Percentiles rank a stretch among this genome's conserved stretches.
Evolutionary conservation across 2,888 invertebrate species (phyloP).

Genomic region (Entomobrya proxima): DNA sequence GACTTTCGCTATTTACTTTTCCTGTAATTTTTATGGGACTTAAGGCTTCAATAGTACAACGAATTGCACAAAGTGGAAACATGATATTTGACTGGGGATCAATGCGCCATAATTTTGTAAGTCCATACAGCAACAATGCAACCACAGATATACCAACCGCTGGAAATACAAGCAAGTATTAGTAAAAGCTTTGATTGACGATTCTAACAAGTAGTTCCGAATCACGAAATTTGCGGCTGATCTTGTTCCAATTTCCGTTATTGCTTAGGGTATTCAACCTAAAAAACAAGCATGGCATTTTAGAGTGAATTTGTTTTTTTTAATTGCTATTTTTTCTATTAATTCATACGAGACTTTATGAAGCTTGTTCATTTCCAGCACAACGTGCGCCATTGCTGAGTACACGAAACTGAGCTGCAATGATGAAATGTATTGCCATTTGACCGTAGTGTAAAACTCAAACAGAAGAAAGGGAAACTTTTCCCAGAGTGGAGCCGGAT

Average conservation of each 20-base stretch:
- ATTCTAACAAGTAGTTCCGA: not conserved
- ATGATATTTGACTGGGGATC: slow-evolving; percentile 41
- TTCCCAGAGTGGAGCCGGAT: not conserved
- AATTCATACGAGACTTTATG: too few species aligned
- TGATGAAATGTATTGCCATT: not conserved
- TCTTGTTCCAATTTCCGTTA: too few species aligned
- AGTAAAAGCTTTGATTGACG: not conserved
- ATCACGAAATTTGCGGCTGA: not conserved
- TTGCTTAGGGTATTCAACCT: too few species aligned
- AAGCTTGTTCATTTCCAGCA: too few species aligned
- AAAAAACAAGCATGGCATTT: too few species aligned
- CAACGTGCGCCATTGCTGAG: not conserved
- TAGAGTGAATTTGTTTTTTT: too few species aligned
- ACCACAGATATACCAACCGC: not conserved
- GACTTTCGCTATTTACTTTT: not conserved
- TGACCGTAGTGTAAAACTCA: not conserved
- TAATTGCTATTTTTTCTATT: too few species aligned
- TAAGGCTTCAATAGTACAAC: slow-evolving; percentile 30
- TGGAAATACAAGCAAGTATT: not conserved
- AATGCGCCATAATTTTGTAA: slow-evolving; percentile 1
- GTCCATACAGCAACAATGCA: not conserved
- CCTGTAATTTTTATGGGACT: slow-evolving; percentile 27
- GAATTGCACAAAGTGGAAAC: slow-evolving; percentile 39
- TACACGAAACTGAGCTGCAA: not conserved
- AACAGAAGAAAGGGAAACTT: slow-evolving; percentile 8